These are phyloP conservation scores for Otus sunia DNA, from an alignment of 2,113 vertebrate species.

Conservation along the genomic window DNA sequence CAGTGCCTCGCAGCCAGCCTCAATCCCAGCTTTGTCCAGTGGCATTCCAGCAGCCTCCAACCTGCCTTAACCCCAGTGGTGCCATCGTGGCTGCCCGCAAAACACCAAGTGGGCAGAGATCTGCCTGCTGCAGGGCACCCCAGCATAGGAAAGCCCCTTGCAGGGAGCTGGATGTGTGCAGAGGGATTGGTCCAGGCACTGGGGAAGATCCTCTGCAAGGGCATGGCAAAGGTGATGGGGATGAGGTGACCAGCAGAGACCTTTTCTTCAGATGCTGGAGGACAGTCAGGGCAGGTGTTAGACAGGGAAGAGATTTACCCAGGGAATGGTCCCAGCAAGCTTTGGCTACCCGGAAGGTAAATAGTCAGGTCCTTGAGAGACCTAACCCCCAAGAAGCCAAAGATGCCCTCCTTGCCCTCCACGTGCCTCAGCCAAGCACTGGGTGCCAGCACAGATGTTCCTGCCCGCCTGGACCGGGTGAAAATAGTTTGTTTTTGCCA, in stretches of 20 bases:
- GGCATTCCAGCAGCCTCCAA: conserved; percentile 68
- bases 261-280: background rate
- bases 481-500: conserved; percentile 67
- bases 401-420: background rate
- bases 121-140: background rate
- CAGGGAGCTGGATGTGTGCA: accelerated
- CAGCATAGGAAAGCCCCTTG: accelerated
- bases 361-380: background rate
- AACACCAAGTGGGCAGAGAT: background rate
- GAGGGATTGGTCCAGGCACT: background rate
- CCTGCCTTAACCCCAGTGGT: conserved; percentile 1
- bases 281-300: background rate
- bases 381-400: background rate
- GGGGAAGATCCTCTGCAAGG: background rate
- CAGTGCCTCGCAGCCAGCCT: conserved; percentile 19
- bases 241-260: background rate
- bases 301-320: background rate
- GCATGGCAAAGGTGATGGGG: background rate
- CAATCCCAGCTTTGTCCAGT: conserved; percentile 76
- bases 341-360: background rate
- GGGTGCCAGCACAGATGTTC: conserved; percentile 47
- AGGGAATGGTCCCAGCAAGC: background rate
- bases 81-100: background rate
- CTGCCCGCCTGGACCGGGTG: background rate
- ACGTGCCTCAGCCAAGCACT: background rate